Evolutionary conservation across 2,888 invertebrate genomes (phyloP).

Genomic region (Epicampocera succincta): DNA sequence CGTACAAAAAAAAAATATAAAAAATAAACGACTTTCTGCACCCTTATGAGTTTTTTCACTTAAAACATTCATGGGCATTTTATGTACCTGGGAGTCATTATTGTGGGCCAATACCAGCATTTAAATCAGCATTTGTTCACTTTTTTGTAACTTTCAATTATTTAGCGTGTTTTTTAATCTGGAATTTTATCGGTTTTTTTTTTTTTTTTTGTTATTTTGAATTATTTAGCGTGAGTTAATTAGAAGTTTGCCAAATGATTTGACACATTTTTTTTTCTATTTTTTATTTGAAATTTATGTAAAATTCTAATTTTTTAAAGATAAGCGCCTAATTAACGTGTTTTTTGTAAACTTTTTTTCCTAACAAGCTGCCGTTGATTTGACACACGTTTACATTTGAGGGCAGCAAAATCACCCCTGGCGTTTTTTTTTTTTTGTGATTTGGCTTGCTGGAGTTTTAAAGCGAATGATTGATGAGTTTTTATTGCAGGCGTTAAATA

Average conservation of each 20-base stretch:
- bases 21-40: slow-evolving; percentile 10
- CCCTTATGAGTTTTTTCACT: slow-evolving; percentile 37
- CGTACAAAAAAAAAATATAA: slow-evolving; percentile 29
- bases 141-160: no score
- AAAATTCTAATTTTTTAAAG: slow-evolving; percentile 12
- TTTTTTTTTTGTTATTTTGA: slow-evolving; percentile 7
- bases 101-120: slow-evolving; percentile 49
- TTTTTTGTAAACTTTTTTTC: slow-evolving; percentile 21
- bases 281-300: slow-evolving; percentile 43
- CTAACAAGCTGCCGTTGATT: slow-evolving; percentile 16
- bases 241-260: slow-evolving; percentile 63
- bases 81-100: slow-evolving; percentile 43
- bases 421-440: slow-evolving; percentile 52
- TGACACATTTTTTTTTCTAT: slow-evolving; percentile 44
- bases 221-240: slow-evolving; percentile 66
- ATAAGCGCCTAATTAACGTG: slow-evolving; percentile 63
- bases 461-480: slow-evolving; percentile 59
- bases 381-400: slow-evolving; percentile 48
- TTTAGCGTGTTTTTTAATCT: no score
- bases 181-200: no score
- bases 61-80: slow-evolving; percentile 49
- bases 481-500: slow-evolving; percentile 56
- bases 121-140: slow-evolving; percentile 10
- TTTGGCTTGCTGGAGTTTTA: slow-evolving; percentile 20
- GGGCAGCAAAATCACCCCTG: slow-evolving; percentile 34